Percentiles rank a stretch among this genome's conserved stretches.
These are phyloP conservation scores for Beris chalybata DNA, from an alignment of 2,888 invertebrate species.

Conservation along the genomic window DNA sequence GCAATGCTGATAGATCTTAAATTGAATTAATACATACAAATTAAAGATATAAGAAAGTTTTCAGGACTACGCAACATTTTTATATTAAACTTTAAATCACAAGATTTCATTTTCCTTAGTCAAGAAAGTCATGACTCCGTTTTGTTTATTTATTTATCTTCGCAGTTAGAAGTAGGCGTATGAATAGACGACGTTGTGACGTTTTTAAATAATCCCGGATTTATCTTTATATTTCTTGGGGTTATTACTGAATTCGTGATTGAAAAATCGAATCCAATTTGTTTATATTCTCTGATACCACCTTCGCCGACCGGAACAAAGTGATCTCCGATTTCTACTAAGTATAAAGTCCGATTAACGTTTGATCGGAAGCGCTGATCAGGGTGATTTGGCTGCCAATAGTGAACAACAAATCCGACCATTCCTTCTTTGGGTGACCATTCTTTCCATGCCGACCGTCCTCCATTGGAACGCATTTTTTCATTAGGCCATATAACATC, in stretches of 20 bases:
- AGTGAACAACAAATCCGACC: conserved; percentile 92
- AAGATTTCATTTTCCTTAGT: too few relatives aligned
- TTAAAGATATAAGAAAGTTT: too few relatives aligned
- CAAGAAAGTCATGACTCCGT: too few relatives aligned
- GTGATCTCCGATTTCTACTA: conserved; percentile 90
- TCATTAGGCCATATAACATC: conserved; percentile 97
- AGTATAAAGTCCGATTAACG: conserved; percentile 86
- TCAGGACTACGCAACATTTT: too few relatives aligned
- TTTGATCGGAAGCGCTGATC: conserved; percentile 86
- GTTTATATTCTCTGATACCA: conserved; percentile 68
- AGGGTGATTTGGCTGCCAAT: conserved; percentile 91
- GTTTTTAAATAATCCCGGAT: not conserved
- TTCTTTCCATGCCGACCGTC: conserved; percentile 84
- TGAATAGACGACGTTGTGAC: not conserved
- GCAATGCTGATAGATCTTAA: too few relatives aligned
- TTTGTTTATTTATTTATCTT: too few relatives aligned
- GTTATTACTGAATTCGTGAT: not conserved
- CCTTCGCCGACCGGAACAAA: conserved; percentile 92
- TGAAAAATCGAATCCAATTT: conserved; percentile 17
- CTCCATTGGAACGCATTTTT: conserved; percentile 82
- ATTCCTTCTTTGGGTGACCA: conserved; percentile 91
- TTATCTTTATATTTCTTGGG: not conserved
- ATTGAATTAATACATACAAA: too few relatives aligned
- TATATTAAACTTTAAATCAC: too few relatives aligned
- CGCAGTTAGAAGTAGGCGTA: too few relatives aligned